Evolutionary conservation across 2,113 vertebrate species (phyloP), one percentile per base, ranked within the genome.

Genomic region (Limanda limanda): DNA sequence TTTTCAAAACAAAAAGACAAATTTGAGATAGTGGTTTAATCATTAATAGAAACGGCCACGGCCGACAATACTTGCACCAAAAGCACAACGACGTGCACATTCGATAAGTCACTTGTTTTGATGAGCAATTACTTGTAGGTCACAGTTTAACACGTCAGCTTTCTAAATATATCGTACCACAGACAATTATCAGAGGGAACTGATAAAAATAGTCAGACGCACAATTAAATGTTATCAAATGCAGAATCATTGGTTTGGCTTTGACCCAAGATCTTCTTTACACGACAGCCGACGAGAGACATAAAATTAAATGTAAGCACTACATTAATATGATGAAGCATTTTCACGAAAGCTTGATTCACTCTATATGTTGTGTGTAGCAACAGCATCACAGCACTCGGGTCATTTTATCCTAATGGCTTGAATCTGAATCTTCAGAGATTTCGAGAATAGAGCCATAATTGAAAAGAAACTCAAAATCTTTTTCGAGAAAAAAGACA

Each of bases 21-120:
- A 3, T 27, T 45, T 45, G 52, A 20, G 58, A 77, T 31, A 89
- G 76, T 83, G 71, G 70, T 76, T 80, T 73, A 4, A 68, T 78
- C 58, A 71, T 58, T 23, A 47, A 60, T 25, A 37, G 13, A 74
- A 58, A 77, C 45, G 0, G 59, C 48, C 68, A 31, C 71, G 23
- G 59, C 62, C 52, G 56, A 20, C 62, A 62, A 73, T 48, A 81
- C 68, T 27, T 74, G 48, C 20, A 25, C 42, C 45, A 52, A 11
- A 35, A 37, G 61, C 55, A 76, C 54, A 54, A 61, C 2, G 5
- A 74, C 24, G 57, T 76, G 74, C 69, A 80, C 40, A 17, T 76
- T 40, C 6, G 62, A 47, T 74, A 60, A 82, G 74, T 83, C 76
- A 71, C 74, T 81, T 79, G 57, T 69, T 83, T 70, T 73, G 71